Conservation (phyloP, 1,140 invertebrate genomes). For the Drosophila ohnishii region DNA sequence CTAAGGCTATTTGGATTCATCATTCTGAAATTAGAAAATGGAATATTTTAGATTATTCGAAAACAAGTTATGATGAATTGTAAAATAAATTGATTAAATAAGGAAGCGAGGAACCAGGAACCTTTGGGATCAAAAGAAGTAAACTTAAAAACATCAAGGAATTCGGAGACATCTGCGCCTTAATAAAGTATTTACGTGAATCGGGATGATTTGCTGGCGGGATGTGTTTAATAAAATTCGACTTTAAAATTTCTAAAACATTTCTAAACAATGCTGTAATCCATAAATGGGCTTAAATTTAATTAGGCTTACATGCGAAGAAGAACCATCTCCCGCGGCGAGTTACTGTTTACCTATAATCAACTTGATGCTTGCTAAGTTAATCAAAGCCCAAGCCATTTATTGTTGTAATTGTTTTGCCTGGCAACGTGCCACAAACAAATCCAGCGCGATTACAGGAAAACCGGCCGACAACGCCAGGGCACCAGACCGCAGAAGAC, state of each 20-base stretch:
- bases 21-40: background rate
- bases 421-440: constrained; percentile 59
- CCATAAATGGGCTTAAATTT: background rate
- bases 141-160: no score
- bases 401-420: constrained; percentile 58
- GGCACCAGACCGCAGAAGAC: constrained; percentile 18
- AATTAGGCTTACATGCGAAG: background rate
- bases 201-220: no score
- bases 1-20: background rate
- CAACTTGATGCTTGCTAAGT: constrained; percentile 37
- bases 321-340: background rate
- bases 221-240: background rate
- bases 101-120: no score
- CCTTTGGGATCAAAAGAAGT: no score
- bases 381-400: constrained; percentile 56
- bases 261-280: background rate
- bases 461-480: constrained; percentile 11
- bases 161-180: no score
- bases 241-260: background rate
- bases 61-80: background rate
- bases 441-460: constrained; percentile 41
- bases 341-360: constrained; percentile 32
- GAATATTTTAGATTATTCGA: background rate
- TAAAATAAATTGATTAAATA: background rate
- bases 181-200: no score